phyloP scores from a whole-genome alignment of 1,140 invertebrate species.

The Saccostrea glomerata region DNA sequence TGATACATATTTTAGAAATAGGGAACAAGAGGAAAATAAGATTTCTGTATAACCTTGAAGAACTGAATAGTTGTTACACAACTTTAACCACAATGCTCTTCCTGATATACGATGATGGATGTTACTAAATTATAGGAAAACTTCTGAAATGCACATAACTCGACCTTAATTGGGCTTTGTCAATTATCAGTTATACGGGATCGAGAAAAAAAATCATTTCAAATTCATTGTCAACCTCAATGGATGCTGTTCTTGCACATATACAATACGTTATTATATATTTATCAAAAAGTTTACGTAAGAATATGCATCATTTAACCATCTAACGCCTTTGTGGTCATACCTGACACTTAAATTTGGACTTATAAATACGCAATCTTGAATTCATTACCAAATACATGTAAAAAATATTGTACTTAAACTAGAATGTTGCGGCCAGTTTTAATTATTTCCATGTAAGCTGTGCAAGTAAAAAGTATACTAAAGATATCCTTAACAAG shows the following conservation, averaged over 20 bases:
- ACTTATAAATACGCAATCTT: no score
- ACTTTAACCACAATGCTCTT: neutral
- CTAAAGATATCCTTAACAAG: no score
- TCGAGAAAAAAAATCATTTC: neutral
- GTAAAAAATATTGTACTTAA: no score
- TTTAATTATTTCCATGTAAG: no score
- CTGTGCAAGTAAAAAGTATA: no score
- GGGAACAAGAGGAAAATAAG: no score
- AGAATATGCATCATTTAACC: neutral
- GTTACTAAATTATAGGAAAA: neutral
- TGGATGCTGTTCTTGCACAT: neutral
- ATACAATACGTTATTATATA: neutral
- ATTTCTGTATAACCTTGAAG: no score
- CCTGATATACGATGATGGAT: conserved; percentile 5
- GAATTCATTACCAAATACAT: no score
- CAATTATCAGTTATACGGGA: neutral
- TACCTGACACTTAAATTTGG: neutral
- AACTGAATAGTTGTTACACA: neutral
- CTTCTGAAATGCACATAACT: neutral
- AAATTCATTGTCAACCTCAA: neutral
- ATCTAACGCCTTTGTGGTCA: neutral
- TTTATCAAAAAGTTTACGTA: no score
- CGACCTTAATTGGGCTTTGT: conserved; percentile 5
- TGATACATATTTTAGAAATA: no score
- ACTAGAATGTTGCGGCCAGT: no score